Conservation (phyloP, 1,140 invertebrate genomes). For the Dreissena rostriformis region DNA sequence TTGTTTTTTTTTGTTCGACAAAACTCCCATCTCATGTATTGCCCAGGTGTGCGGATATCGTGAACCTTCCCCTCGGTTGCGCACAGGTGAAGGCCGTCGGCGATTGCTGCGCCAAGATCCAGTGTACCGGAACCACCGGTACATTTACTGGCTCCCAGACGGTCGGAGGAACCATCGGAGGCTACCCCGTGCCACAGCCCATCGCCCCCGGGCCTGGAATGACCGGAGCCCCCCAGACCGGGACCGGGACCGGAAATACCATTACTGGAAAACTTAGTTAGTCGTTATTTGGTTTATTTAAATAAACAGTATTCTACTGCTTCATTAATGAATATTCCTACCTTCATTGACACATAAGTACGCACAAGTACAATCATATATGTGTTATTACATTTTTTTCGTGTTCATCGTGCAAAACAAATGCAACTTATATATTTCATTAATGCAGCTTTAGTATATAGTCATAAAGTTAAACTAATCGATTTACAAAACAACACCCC, state of each 20-base stretch:
- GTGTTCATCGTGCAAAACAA: too few relatives aligned
- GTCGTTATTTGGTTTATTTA: background rate
- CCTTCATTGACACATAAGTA: too few relatives aligned
- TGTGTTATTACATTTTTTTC: too few relatives aligned
- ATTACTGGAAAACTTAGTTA: constrained; percentile 47
- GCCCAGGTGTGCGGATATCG: constrained; percentile 42
- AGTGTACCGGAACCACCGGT: constrained; percentile 30
- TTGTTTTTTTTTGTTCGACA: too few relatives aligned
- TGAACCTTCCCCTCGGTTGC: constrained; percentile 52
- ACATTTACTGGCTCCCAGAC: constrained; percentile 52
- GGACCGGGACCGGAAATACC: background rate
- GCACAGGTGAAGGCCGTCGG: constrained; percentile 32
- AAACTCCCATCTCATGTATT: too few relatives aligned
- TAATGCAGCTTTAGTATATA: too few relatives aligned
- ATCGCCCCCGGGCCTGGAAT: constrained; percentile 14
- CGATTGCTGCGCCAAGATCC: constrained; percentile 45
- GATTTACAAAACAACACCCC: too few relatives aligned
- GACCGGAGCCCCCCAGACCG: constrained; percentile 40
- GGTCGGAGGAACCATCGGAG: constrained; percentile 44
- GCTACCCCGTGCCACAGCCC: constrained; percentile 53
- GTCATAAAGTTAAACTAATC: too few relatives aligned
- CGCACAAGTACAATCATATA: too few relatives aligned
- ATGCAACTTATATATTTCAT: too few relatives aligned
- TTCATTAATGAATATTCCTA: too few relatives aligned
- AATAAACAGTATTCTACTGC: too few relatives aligned